Base-by-base conservation (phyloP, 2,113 vertebrate genomes). In the Regulus satrapa region DNA sequence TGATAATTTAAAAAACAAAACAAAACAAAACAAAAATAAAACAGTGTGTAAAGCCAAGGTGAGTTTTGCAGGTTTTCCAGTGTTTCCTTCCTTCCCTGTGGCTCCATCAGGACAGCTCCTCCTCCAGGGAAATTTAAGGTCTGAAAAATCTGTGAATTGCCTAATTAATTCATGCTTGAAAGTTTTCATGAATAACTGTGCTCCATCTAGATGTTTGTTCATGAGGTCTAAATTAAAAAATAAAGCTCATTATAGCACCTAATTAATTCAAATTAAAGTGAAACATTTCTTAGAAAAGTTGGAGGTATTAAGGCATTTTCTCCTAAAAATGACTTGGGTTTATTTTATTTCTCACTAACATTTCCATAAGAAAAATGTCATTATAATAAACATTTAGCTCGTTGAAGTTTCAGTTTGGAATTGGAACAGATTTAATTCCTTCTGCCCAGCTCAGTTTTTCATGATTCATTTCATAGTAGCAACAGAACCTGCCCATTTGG, bases 21-120 rank as follows among this genome's bases (percentile, higher is more conserved):
- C n/a, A n/a, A n/a, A n/a, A n/a, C n/a, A n/a, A n/a, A n/a, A n/a
- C n/a, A 25, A 29, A 5, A 3, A 34, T 2, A 10, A 64, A 43
- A 14, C 3, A 7, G 4, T 23, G 18, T 2, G 15, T 23, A 6
- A 59, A 48, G 5, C 12, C n/a, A n/a, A 9, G 12, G 43, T 3
- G 46, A 38, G 13, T 55, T 46, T 56, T 48, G 31, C 6, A 17
- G 21, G 19, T 58, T 83, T 72, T 43, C n/a, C 19, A 64, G 25
- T 0, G 0, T 41, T 61, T 86, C 49, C 16, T 67, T 25, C 32
- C 28, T 71, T 40, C 41, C 18, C 29, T 40, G 25, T 14, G 41
- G 26, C 15, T 83, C 45, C 29, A 24, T 7, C 16, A 41, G 19
- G 13, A 14, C 2, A 6, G 28, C 8, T 56, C 13, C 25, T 43